Conservation (phyloP, 2,113 vertebrate species). For the Helogale parvula region DNA sequence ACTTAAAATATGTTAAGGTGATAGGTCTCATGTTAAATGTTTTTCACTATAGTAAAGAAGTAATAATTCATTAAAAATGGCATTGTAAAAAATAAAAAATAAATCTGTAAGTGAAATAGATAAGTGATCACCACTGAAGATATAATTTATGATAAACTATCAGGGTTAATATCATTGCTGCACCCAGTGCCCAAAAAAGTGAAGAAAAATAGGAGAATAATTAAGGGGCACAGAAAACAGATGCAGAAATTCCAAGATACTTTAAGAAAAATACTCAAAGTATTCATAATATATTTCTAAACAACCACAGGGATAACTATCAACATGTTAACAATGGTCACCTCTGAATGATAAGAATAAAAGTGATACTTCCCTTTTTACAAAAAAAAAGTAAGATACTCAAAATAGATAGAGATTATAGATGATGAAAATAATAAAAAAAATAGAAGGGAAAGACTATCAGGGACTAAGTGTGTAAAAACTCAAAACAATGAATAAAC, state of each 20-base stretch:
- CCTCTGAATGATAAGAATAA: neutral
- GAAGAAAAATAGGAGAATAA: neutral
- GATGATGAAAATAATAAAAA: neutral
- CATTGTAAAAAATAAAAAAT: neutral
- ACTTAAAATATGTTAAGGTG: neutral
- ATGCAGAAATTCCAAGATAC: neutral
- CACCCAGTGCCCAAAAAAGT: neutral
- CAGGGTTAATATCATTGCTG: neutral
- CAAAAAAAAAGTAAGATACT: neutral
- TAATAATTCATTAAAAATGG: neutral
- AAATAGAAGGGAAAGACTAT: neutral
- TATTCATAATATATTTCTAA: neutral
- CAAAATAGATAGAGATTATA: neutral
- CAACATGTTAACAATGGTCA: neutral
- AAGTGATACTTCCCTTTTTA: neutral
- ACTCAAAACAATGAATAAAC: neutral
- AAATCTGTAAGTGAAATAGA: neutral
- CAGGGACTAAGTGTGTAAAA: neutral
- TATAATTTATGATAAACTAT: neutral
- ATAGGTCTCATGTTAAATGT: neutral
- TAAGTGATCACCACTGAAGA: neutral
- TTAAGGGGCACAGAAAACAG: neutral
- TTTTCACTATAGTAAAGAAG: neutral
- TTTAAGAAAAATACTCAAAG: neutral
- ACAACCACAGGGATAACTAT: neutral